Evolutionary conservation across 2,113 vertebrate species (phyloP).

Genomic region (Ahaetulla prasina): DNA sequence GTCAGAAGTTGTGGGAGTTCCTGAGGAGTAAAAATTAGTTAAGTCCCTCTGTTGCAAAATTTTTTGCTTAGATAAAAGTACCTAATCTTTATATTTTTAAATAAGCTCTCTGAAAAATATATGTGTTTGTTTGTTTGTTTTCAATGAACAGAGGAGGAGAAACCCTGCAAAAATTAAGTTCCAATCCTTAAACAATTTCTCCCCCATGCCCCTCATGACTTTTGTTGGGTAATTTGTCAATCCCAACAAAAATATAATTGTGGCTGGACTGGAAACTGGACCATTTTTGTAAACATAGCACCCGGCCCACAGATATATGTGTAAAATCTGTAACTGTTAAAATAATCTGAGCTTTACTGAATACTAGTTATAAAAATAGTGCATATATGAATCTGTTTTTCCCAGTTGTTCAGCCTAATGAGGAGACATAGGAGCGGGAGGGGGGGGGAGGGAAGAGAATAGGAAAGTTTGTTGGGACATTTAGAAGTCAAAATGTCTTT

Average conservation of each 20-base stretch:
- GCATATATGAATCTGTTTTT: slow-evolving; percentile 55
- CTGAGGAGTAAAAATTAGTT: background rate
- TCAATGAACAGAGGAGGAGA: background rate
- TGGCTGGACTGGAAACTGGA: background rate
- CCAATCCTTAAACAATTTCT: background rate
- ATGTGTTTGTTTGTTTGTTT: background rate
- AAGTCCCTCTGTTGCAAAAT: background rate
- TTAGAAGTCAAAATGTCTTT: background rate
- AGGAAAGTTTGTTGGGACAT: background rate
- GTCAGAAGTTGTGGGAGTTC: background rate
- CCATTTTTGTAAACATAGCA: background rate
- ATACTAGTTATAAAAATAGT: slow-evolving; percentile 75
- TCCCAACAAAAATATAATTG: background rate
- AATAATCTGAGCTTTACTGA: slow-evolving; percentile 73
- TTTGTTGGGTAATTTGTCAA: background rate
- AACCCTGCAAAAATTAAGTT: too few species aligned
- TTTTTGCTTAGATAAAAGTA: background rate
- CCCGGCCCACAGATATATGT: background rate
- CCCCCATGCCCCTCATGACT: background rate
- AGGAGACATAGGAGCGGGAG: background rate
- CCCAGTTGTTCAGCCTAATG: background rate
- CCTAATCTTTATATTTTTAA: background rate
- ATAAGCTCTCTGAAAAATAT: background rate
- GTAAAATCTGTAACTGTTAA: slow-evolving; percentile 53
- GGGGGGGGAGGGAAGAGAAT: background rate